These are phyloP conservation scores for Fragum sueziense DNA, from an alignment of 2,888 invertebrate species.

Conservation along the genomic window DNA sequence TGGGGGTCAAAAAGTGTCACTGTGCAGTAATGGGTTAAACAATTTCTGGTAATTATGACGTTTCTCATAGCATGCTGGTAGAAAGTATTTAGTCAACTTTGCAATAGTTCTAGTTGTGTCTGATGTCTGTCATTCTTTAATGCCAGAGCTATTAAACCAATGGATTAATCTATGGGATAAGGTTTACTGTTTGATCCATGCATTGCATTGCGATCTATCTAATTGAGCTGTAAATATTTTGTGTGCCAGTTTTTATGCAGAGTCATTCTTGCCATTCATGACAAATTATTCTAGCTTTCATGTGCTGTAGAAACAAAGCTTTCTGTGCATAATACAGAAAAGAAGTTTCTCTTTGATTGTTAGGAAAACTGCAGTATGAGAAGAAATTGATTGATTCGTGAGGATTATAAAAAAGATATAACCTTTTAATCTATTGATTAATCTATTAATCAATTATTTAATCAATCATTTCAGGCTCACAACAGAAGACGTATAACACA, in stretches of 20 bases:
- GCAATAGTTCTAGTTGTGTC: no score
- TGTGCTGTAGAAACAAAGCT: no score
- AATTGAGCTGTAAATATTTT: neutral
- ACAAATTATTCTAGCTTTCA: neutral
- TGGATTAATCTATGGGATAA: neutral
- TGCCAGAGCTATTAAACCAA: neutral
- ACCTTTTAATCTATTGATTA: neutral
- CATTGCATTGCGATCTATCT: neutral
- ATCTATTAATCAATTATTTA: neutral
- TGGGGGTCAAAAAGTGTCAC: no score
- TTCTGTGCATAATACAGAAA: no score
- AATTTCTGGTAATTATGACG: no score
- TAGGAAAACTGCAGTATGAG: no score
- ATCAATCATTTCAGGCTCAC: conserved; percentile 70
- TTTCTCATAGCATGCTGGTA: no score
- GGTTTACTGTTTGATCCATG: neutral
- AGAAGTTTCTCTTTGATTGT: neutral
- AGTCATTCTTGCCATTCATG: neutral
- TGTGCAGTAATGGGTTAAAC: no score
- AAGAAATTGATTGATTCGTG: neutral
- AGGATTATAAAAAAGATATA: neutral
- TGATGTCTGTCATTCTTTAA: neutral
- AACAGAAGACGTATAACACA: conserved; percentile 68
- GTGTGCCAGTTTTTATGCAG: neutral
- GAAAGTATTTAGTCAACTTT: no score